A percentile compares a stretch with the other conserved stretches of the same genome.
phyloP scores from a whole-genome alignment of 2,113 vertebrate species.

The Datnioides undecimradiatus region DNA sequence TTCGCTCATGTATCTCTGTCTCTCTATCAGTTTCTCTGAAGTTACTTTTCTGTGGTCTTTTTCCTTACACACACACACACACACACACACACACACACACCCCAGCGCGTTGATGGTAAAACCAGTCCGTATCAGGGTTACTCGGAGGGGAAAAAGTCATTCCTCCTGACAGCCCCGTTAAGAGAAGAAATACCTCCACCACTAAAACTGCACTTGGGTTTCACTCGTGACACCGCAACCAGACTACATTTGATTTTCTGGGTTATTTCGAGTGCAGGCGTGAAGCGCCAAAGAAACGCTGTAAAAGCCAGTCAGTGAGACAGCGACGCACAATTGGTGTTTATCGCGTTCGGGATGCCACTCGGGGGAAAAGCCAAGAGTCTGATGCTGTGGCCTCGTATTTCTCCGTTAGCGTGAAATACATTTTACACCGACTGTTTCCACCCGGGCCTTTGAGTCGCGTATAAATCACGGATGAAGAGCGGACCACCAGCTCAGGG shows the following conservation, averaged over 20 bases:
- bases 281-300: conserved; percentile 17
- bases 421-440: conserved; percentile 44
- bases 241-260: conserved; percentile 44
- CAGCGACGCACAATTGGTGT: conserved; percentile 54
- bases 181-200: conserved; percentile 56
- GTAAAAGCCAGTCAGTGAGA: conserved; percentile 49
- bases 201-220: conserved; percentile 63
- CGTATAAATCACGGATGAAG: conserved; percentile 50
- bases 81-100: conserved; percentile 11
- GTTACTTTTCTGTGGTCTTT: conserved; percentile 7
- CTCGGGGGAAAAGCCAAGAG: conserved; percentile 16
- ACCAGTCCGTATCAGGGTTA: conserved; percentile 55
- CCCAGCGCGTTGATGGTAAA: conserved; percentile 58
- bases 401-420: conserved; percentile 54
- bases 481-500: conserved; percentile 56
- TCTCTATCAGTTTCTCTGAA: conserved; percentile 16
- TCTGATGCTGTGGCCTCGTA: conserved; percentile 14
- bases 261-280: conserved; percentile 57
- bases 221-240: conserved; percentile 54
- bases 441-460: conserved; percentile 13
- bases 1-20: conserved; percentile 5
- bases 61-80: neutral
- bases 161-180: conserved; percentile 62
- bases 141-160: conserved; percentile 54
- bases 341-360: conserved; percentile 42